A percentile compares a stretch with the other conserved stretches of the same genome.
Evolutionary conservation across 2,888 invertebrate genomes (phyloP).

Genomic region (Dolomedes plantarius): DNA sequence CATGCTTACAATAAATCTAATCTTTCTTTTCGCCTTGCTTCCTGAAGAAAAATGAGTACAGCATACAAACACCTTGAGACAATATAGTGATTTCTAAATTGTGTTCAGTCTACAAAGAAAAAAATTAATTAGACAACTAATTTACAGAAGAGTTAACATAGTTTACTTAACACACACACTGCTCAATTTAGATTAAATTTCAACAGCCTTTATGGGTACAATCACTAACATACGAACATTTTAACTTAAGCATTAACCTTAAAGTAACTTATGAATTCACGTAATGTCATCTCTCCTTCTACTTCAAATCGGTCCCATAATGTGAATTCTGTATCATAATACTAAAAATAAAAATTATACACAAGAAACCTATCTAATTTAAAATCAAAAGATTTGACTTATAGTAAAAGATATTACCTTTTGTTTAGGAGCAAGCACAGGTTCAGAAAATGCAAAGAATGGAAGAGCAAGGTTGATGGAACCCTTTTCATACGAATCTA

Average conservation of each 20-base stretch:
- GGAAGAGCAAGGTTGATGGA: conserved; percentile 97
- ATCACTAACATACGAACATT: background rate
- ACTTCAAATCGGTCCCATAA: conserved; percentile 99
- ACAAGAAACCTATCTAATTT: too few species aligned
- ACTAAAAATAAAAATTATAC: conserved; percentile 80
- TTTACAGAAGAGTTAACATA: too few species aligned
- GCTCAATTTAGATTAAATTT: too few species aligned
- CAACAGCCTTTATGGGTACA: too few species aligned
- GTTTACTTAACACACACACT: too few species aligned
- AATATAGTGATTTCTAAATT: conserved; percentile 98
- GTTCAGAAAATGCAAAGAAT: conserved; percentile 97
- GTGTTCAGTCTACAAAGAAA: conserved; percentile 77
- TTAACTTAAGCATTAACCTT: too few species aligned
- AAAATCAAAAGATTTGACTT: background rate
- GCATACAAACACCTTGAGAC: conserved; percentile 98
- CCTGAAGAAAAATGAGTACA: conserved; percentile 98
- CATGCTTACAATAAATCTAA: conserved; percentile 73
- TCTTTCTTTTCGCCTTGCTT: conserved; percentile 73
- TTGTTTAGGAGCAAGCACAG: conserved; percentile 87
- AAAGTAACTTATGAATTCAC: conserved; percentile 95
- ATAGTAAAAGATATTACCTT: conserved; percentile 75
- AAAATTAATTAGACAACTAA: too few species aligned
- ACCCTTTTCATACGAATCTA: conserved; percentile 93
- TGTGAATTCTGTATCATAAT: conserved; percentile 95
- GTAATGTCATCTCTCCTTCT: conserved; percentile 79